Evolutionary conservation across 2,888 invertebrate genomes (phyloP), one percentile per base, ranked within the genome.

Genomic region (Eudemis profundana): DNA sequence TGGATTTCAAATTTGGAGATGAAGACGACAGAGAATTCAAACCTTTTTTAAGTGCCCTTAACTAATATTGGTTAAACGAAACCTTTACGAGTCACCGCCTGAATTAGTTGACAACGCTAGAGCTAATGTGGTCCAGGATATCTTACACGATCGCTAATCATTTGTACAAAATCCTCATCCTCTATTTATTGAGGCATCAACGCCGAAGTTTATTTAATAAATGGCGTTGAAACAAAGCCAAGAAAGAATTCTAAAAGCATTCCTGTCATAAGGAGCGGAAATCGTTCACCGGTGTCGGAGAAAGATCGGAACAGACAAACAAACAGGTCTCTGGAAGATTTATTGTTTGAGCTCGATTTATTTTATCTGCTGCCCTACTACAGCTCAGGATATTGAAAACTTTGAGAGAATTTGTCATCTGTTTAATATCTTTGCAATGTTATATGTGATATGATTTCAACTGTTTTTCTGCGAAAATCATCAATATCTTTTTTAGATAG

Each of bases 331-430:
- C 66, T 70, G 51, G 56, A 42, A 71, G 67, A 69, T 69, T 68
- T 70, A 76, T 78, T 78, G 74, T 78, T 74, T 71, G 72, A 61
- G 66, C 62, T 68, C 70, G 72, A 75, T 74, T 74, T 60, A 60
- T 60, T 60, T 64, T 44, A 44, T 50, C 42, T 42, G 42, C 50
- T 14, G 57, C 50, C 57, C 33, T 15, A 23, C n/a, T 21, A 17
- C 42, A 33, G 49, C 10, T 50, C 63, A 36, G 44, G 57, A 64
- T 57, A 64, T 59, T 64, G 40, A 19, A 51, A 51, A 44, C 44
- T 63, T 56, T 21, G 42, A 44, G 50, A 38, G 63, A 19, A 23
- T 44, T 29, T 42, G 42, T 56, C n/a, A 29, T 44, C 17, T 19
- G 23, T 27, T 54, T 44, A 5, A 33, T 33, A 33, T 8, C 10